Evolutionary conservation across 2,888 invertebrate species (phyloP), one percentile per base, ranked within the genome.

Genomic region (Sphaerophoria taeniata): DNA sequence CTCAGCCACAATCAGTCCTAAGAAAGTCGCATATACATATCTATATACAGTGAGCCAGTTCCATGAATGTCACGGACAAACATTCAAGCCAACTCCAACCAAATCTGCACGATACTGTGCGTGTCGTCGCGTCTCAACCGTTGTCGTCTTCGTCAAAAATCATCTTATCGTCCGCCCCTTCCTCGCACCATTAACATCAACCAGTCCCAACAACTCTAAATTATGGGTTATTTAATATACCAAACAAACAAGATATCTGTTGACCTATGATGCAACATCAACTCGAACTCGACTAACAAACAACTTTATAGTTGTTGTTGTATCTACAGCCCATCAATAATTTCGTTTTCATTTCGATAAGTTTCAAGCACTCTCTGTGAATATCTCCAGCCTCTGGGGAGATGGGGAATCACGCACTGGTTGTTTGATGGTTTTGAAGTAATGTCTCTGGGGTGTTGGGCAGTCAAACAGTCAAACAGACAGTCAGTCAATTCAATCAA

Each of bases 241-340:
- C 75, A 71, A 75, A 72, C 67, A 81, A 81, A 84, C 75, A 80
- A 80, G 72, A 75, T 60, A 84, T 80, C 80, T 67, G 76, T 79
- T 84, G 84, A 80, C 84, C 84, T 84, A 84, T 84, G 84, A 84
- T 61, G 84, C 71, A 84, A 84, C 53, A 67, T 31, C 33, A 24
- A 24, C 24, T 24, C 24, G 24, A 24, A 24, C 24, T 24, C 11
- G 11, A 14, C 71, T 16, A 60, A 60, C 55, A 53, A 43, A 65
- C 56, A 65, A 36, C 34, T 63, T 63, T 34, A 24, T 63, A 56
- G 36, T 53, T 67, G 67, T 53, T 67, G 51, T 53, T 51, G 33
- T 58, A 39, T 63, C 61, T 56, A 60, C 71, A 51, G 34, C 58
- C 65, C 39, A 69, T 72, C 67, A 69, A 47, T 9, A 69, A 60